Base-by-base conservation (phyloP, 2,113 vertebrate genomes). In the Mesembrinibis cayennensis region DNA sequence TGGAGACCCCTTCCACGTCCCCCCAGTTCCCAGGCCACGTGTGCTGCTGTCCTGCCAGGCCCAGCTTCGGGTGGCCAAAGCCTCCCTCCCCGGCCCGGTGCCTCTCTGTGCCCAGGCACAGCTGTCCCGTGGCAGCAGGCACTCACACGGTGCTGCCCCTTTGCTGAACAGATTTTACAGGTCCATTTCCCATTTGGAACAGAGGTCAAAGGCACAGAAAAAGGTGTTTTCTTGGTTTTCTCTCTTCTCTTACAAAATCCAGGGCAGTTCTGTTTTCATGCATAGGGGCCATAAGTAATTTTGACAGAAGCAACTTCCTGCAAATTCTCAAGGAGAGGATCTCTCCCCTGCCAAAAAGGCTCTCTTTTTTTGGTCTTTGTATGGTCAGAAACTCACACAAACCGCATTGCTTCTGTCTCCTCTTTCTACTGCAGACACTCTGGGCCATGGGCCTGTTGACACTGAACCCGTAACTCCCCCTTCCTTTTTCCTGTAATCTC, bases 81-180 rank as follows among this genome's bases (percentile, higher is more conserved):
- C 19, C 4, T 40, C 29, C 21, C 32, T 27, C 14, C 2, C 19
- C 17, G 2, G 6, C 19, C 42, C 1, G 0, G 25, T 2, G 2
- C 42, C 18, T 22, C 20, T 27, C 38, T 3, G 32, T 23, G 36
- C 74, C 47, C 9, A 1, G 27, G 32, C 47, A 32, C 0, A 1
- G 34, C 26, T 72, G 32, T 59, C 32, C 49, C 22, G 21, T 2
- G 21, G 61, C 65, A 49, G 32, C 49, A 26, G 44, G 27, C 25
- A 27, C 44, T 30, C 23, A 11, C 19, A 20, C 6, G 20, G 27
- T 29, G 13, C 29, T 59, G 34, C 20, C 32, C 25, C 23, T 74
- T 50, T 12, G 29, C 40, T 42, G 25, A 50, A 42, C 26, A 10
- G 11, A 4, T 42, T 44, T 16, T 36, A 16, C 23, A n/a, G 16